Evolutionary conservation across 1,140 invertebrate species (phyloP), one percentile per base, ranked within the genome.

Genomic region (Saccostrea cuccullata): DNA sequence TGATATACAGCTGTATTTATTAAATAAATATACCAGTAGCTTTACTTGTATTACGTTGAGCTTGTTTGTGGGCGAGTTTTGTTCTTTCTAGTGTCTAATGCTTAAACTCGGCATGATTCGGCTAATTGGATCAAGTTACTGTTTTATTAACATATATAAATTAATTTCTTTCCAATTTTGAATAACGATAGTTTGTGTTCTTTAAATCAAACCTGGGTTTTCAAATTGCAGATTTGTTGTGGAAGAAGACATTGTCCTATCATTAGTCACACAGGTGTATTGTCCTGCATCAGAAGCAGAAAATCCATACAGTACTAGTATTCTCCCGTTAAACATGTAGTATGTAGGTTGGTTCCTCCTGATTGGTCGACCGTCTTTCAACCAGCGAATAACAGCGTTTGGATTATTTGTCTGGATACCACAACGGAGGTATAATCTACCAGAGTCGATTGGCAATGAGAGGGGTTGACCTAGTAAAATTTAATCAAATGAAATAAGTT

Each of bases 291-390:
- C 70, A 36, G 23, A 77, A 9, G 70, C 70, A 30, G 70, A 30
- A 15, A 77, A 26, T 36, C 70, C 70, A 26, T 13, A 36, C 26
- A 77, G 70, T 11, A 77, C 70, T 13, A 77, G 23, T 30, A 77
- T 77, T 30, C 70, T 77, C 3, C 70, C 70, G 70, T 77, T 77
- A 36, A 30, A 77, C 70, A 77, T 77, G 13, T 77, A 77, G 13
- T 77, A 77, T 36, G 70, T 77, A 3, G 70, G 70, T 30, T 77
- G 23, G 11, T 15, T 77, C 26, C 70, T 36, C 23, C 15, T 26
- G 15, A 77, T 77, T 8, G 70, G 70, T 36, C 11, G 26, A 36
- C 70, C 70, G 30, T 77, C 26, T 30, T 77, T 77, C 70, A 77
- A 13, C 70, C 70, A 77, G 23, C 70, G 70, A 13, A 77, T 77